These are phyloP conservation scores for Neosilurus hyrtlii DNA, from an alignment of 2,797 vertebrate genomes.

Conservation along the genomic window DNA sequence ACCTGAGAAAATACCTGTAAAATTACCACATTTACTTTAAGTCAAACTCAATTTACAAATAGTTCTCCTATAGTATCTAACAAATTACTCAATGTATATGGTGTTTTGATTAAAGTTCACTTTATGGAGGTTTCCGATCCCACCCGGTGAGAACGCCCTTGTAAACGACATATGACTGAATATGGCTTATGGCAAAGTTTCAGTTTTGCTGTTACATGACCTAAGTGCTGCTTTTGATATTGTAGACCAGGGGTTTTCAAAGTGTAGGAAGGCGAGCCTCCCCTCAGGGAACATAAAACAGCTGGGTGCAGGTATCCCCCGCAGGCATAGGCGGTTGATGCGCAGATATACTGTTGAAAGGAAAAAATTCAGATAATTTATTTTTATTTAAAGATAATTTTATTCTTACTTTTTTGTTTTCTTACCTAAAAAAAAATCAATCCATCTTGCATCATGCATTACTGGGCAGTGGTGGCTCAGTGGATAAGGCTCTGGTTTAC, in stretches of 20 bases:
- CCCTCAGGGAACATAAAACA: too few relatives aligned
- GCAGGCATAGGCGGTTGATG: too few relatives aligned
- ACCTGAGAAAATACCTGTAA: not conserved
- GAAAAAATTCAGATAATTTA: too few relatives aligned
- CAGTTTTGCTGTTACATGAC: not conserved
- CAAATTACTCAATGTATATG: not conserved
- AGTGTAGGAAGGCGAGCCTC: too few relatives aligned
- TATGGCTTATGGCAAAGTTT: not conserved
- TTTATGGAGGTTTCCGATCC: not conserved
- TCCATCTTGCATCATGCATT: too few relatives aligned
- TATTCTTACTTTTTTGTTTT: too few relatives aligned
- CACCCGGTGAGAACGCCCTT: not conserved
- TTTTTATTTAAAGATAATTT: too few relatives aligned
- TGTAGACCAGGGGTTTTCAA: not conserved
- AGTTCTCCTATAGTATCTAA: not conserved
- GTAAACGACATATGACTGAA: not conserved
- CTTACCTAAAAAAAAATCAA: too few relatives aligned
- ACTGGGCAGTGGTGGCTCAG: too few relatives aligned
- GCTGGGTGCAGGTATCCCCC: too few relatives aligned
- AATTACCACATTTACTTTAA: not conserved
- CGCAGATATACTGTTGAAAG: too few relatives aligned
- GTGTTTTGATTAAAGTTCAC: not conserved
- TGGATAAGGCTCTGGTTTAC: too few relatives aligned
- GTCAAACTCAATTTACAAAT: not conserved
- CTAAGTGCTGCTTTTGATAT: not conserved